phyloP scores from a whole-genome alignment of 2,888 invertebrate species.

The Coelopa pilipes region DNA sequence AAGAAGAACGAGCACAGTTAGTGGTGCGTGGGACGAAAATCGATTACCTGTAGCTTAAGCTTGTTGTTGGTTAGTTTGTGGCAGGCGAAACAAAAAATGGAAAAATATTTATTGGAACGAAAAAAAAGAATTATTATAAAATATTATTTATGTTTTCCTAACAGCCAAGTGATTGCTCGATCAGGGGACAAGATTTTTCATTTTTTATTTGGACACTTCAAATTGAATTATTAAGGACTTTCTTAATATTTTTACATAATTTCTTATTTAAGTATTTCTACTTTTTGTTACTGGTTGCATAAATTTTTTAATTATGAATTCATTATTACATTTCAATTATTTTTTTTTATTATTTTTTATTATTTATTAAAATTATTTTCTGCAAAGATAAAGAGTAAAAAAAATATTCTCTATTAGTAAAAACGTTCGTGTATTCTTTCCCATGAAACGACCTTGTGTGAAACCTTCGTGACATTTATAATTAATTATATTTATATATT shows the following conservation, averaged over 20 bases:
- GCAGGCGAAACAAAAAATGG: constrained; percentile 5
- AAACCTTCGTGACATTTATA: too few species aligned
- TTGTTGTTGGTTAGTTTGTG: neutral
- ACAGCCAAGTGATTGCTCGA: constrained; percentile 32
- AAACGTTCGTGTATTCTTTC: too few species aligned
- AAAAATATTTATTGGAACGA: constrained; percentile 5
- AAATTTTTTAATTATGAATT: too few species aligned
- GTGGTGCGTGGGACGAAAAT: neutral
- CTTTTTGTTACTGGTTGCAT: too few species aligned
- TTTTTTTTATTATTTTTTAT: too few species aligned
- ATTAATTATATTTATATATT: too few species aligned
- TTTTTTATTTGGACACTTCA: neutral
- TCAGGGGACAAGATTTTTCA: neutral
- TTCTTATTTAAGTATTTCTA: neutral
- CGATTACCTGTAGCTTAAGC: constrained; percentile 26
- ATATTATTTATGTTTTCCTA: neutral
- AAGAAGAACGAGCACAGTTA: constrained; percentile 11
- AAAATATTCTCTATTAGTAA: too few species aligned
- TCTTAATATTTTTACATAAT: neutral
- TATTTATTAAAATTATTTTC: too few species aligned
- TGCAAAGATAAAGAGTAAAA: too few species aligned
- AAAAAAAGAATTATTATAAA: too few species aligned
- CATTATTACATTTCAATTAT: too few species aligned
- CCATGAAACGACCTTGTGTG: too few species aligned
- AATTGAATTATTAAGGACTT: constrained; percentile 2